A percentile compares a stretch with the other conserved stretches of the same genome.
Conservation (phyloP, 2,888 invertebrate species). For the Nesidiocoris tenuis region DNA sequence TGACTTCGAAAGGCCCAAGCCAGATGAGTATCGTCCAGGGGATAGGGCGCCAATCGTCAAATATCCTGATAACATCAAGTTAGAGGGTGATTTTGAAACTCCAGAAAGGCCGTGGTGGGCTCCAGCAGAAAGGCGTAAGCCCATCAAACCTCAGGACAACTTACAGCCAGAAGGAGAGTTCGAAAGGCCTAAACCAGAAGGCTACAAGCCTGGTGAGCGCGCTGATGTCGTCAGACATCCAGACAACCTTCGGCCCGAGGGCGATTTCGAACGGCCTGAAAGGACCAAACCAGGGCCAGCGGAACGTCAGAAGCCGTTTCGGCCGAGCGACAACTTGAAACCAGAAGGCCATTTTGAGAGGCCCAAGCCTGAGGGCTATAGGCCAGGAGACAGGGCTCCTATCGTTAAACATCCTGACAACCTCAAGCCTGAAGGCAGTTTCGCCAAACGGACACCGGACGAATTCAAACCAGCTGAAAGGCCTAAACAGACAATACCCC, state of each 20-base stretch:
- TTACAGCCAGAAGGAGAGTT: conserved; percentile 59
- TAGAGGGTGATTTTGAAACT: conserved; percentile 55
- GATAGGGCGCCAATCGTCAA: conserved; percentile 58
- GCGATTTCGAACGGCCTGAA: conserved; percentile 57
- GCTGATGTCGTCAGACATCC: conserved; percentile 54
- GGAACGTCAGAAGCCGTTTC: conserved; percentile 55
- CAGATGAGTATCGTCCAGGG: conserved; percentile 53
- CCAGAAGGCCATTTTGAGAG: conserved; percentile 58
- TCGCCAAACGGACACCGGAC: conserved; percentile 54
- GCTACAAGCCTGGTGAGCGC: conserved; percentile 56
- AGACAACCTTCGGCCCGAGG: conserved; percentile 58
- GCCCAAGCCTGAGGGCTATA: conserved; percentile 56
- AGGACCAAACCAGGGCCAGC: conserved; percentile 53
- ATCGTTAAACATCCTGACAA: conserved; percentile 60
- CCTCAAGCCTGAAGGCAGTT: conserved; percentile 58
- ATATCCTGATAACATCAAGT: conserved; percentile 60
- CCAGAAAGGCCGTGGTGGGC: conserved; percentile 53
- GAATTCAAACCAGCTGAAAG: conserved; percentile 57
- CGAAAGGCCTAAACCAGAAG: conserved; percentile 57
- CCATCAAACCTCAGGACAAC: conserved; percentile 57
- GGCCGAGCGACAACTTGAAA: conserved; percentile 59
- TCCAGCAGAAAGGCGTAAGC: conserved; percentile 55
- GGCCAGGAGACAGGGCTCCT: conserved; percentile 59
- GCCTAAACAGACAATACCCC: conserved; percentile 53
- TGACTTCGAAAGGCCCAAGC: conserved; percentile 57